These are phyloP conservation scores for Ormia ochracea DNA, from an alignment of 2,888 invertebrate genomes.

Conservation along the genomic window DNA sequence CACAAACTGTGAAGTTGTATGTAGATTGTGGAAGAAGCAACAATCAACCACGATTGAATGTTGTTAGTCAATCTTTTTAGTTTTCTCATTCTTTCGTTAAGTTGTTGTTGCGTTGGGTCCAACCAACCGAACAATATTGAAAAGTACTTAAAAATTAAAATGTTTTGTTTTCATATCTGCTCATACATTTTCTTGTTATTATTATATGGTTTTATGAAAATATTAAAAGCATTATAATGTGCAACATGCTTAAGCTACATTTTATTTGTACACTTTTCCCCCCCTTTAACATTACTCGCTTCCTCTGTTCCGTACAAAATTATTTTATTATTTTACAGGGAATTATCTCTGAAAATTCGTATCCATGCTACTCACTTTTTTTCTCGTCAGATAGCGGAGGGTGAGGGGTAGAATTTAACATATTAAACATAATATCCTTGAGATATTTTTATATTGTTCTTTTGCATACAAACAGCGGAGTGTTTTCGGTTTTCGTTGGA, in stretches of 20 bases:
- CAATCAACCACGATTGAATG: neutral
- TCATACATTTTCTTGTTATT: conserved; percentile 34
- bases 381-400: conserved; percentile 43
- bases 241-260: conserved; percentile 50
- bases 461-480: conserved; percentile 66
- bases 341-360: conserved; percentile 68
- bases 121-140: conserved; percentile 55
- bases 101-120: neutral
- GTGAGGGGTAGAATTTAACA: conserved; percentile 56
- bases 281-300: no score
- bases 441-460: conserved; percentile 70
- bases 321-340: conserved; percentile 68
- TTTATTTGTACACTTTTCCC: neutral
- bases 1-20: conserved; percentile 8
- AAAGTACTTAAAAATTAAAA: conserved; percentile 60
- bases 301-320: conserved; percentile 11
- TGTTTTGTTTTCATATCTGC: conserved; percentile 42
- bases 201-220: conserved; percentile 56
- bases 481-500: no score
- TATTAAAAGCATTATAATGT: conserved; percentile 62
- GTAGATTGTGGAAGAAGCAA: conserved; percentile 8
- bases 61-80: conserved; percentile 14
- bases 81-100: neutral
- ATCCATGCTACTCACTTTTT: conserved; percentile 57
- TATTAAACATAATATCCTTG: conserved; percentile 73